Evolutionary conservation across 2,888 invertebrate genomes (phyloP), one percentile per base, ranked within the genome.

Genomic region (Nasonia oneida): DNA sequence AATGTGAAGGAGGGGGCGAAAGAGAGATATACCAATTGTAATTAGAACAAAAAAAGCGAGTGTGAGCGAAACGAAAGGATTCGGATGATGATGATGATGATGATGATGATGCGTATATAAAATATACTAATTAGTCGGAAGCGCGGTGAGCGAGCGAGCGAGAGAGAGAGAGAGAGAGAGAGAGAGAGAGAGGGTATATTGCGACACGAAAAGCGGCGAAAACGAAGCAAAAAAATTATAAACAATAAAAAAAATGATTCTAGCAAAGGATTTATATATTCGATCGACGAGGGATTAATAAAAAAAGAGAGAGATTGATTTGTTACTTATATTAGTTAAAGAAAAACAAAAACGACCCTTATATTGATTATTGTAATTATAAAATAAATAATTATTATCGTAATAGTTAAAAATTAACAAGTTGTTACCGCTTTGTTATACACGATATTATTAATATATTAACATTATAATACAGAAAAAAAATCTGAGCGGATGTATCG

Each of bases 341-440:
- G 70, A 90, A 50, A 75, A 85, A 81, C 75, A 85, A 87, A 85
- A 85, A 87, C 81, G 90, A 92, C 92, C 91, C 91, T 91, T 92
- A 91, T 90, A 92, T 92, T 92, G 91, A 91, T 92, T 92, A 92
- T 91, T 91, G 92, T 92, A 92, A 92, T 92, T 92, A 92, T 92
- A 91, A 91, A 91, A 89, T 90, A 91, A 92, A 89, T 90, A 91
- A 92, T 92, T 92, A 92, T 92, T 92, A 92, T 90, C 91, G 90
- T 92, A 92, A 92, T 92, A 92, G 92, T 92, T 92, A 87, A 92
- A 92, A 91, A 92, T 92, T 92, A 92, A 92, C 92, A 93, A 92
- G 92, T 93, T 93, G 92, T 93, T 93, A 92, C 92, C 92, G 92
- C 92, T 93, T 93, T 93, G 92, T 92, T 93, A 93, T 93, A 92